These are phyloP conservation scores for Candidula unifasciata DNA, from an alignment of 2,888 invertebrate genomes.

Conservation along the genomic window DNA sequence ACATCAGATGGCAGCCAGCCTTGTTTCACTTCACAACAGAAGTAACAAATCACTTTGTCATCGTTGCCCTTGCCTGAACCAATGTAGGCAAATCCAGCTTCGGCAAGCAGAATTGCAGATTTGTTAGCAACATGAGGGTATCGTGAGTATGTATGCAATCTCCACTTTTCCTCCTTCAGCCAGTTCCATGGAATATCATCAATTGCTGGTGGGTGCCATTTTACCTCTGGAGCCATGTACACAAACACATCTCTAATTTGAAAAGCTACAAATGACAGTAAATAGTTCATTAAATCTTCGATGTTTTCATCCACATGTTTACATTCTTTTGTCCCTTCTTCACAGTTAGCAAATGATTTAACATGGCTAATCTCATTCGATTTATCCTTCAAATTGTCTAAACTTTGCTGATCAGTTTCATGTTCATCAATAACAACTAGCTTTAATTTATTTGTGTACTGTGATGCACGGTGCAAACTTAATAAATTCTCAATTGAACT, in stretches of 20 bases:
- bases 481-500: too few relatives aligned
- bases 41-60: conserved; percentile 49
- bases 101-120: conserved; percentile 45
- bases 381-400: neutral
- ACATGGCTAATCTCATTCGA: neutral
- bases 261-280: neutral
- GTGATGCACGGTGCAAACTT: neutral
- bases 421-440: neutral
- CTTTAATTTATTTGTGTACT: neutral
- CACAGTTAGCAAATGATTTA: neutral
- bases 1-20: conserved; percentile 29
- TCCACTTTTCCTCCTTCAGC: conserved; percentile 43
- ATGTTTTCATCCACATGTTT: neutral
- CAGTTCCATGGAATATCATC: conserved; percentile 44
- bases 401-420: neutral
- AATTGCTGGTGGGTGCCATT: conserved; percentile 27
- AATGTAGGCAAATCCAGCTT: conserved; percentile 48
- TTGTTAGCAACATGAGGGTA: conserved; percentile 41
- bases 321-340: neutral
- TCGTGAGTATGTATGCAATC: conserved; percentile 34
- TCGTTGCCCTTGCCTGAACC: conserved; percentile 34
- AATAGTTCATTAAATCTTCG: neutral
- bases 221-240: neutral
- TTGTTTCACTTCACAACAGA: conserved; percentile 35
- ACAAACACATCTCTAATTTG: conserved; percentile 5